phyloP scores from a whole-genome alignment of 2,888 invertebrate species.

The Drosophila algonquin region DNA sequence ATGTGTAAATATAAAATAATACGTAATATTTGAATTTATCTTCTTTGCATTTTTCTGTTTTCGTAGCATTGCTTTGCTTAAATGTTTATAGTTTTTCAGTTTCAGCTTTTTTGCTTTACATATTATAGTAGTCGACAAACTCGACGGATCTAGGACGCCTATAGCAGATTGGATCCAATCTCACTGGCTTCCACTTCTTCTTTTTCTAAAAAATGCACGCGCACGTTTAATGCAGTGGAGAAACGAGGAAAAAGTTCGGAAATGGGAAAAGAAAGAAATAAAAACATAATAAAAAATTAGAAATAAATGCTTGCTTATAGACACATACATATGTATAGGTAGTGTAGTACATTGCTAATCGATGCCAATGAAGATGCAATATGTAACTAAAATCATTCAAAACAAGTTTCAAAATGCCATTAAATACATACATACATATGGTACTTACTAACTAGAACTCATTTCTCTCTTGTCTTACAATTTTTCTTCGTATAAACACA shows the following conservation, averaged over 20 bases:
- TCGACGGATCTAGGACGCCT: conserved; percentile 82
- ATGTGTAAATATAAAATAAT: conserved; percentile 63
- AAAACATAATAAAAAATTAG: conserved; percentile 66
- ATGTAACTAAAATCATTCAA: conserved; percentile 24
- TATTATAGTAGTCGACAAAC: conserved; percentile 83
- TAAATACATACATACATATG: neutral
- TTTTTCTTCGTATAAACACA: neutral
- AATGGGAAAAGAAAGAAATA: conserved; percentile 63
- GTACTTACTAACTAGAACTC: neutral
- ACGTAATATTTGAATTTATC: conserved; percentile 47
- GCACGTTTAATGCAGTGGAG: conserved; percentile 59
- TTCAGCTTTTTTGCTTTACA: conserved; percentile 56
- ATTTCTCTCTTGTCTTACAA: conserved; percentile 10
- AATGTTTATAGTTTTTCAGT: conserved; percentile 13
- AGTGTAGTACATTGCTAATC: conserved; percentile 1
- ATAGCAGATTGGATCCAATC: conserved; percentile 83
- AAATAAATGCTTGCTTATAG: conserved; percentile 61
- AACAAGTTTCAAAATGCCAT: conserved; percentile 1
- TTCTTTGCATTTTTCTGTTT: conserved; percentile 16
- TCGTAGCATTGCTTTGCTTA: conserved; percentile 36
- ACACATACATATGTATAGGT: conserved; percentile 44
- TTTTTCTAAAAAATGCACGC: conserved; percentile 73
- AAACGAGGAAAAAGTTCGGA: conserved; percentile 43
- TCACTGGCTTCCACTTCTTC: conserved; percentile 84
- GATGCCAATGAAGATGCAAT: conserved; percentile 37